Base-by-base conservation (phyloP, 1,140 invertebrate species). In the Dinoponera quadriceps region DNA sequence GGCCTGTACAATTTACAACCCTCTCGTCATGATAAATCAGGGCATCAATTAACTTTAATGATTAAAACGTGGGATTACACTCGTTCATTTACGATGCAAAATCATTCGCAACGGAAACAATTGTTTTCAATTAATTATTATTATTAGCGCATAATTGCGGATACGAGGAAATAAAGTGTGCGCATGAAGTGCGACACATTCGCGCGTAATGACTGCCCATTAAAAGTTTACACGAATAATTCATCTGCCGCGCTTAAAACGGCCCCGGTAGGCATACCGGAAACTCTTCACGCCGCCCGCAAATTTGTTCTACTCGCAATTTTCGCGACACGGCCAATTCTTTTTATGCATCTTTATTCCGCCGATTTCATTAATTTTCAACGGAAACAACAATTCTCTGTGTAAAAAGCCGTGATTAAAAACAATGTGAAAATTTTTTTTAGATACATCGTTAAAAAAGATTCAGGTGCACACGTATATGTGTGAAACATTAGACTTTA, bases 41-140 rank as follows among this genome's bases (percentile, higher is more conserved):
- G 27, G 49, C 38, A 57, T 71, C 65, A 71, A 71, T 80, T 80
- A 80, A 69, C 14, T 51, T 29, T 69, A 51, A 18, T n/a, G 54
- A 29, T 69, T 69, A n/a, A 71, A 71, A 25, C 14, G 14, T 44
- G 51, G 18, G 54, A 55, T 57, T 51, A 13, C 14, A 18, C 4
- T 68, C 75, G 22, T 22, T 80, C 22, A 71, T 71, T 59, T 27
- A 48, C 33, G 9, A 20, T 33, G 33, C 14, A 44, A 78, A 57
- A 78, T 80, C 29, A 13, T 59, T 14, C 33, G 3, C 0, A 4
- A 0, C 18, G 14, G 33, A 59, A 69, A 80, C 75, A 80, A 80
- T 71, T 80, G 65, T 59, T 80, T 80, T 57, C 65, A 57, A 69
- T 80, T 80, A 71, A 71, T 80, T 80, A 71, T 68, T 68, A 68